Evolutionary conservation across 1,140 invertebrate species (phyloP).

Genomic region (Caenorhabditis remanei): DNA sequence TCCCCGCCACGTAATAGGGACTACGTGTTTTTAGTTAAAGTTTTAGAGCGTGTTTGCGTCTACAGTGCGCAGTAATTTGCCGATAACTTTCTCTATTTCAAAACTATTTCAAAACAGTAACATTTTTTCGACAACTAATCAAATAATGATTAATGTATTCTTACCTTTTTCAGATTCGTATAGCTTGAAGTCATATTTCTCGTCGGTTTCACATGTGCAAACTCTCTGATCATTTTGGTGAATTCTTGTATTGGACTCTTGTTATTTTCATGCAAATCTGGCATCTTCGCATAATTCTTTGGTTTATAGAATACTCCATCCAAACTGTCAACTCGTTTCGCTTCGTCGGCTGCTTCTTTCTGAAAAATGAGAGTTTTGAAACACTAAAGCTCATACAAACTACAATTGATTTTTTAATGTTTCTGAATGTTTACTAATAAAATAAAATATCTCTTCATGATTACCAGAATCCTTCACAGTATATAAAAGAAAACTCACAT

Average conservation of each 20-base stretch:
- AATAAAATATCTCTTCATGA: background rate
- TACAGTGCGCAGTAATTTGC: too few species aligned
- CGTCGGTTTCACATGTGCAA: conserved; percentile 1
- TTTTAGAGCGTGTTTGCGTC: too few species aligned
- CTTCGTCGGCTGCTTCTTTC: conserved; percentile 53
- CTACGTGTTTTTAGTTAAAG: too few species aligned
- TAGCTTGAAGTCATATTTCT: conserved; percentile 29
- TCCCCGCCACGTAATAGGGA: too few species aligned
- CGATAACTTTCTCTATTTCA: too few species aligned
- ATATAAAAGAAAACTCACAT: conserved; percentile 34
- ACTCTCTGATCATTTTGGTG: conserved; percentile 43
- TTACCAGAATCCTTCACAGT: background rate
- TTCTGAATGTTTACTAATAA: too few species aligned
- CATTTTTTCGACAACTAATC: too few species aligned
- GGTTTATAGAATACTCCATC: conserved; percentile 26
- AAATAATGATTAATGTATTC: too few species aligned
- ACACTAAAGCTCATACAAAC: background rate
- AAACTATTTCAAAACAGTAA: too few species aligned
- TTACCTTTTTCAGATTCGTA: conserved; percentile 24
- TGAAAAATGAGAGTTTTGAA: conserved; percentile 1
- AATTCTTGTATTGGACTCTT: conserved; percentile 27
- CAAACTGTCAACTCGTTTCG: conserved; percentile 38
- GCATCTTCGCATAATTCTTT: conserved; percentile 41
- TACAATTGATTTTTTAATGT: too few species aligned
- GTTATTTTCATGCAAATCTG: conserved; percentile 12